Conservation (phyloP, 2,888 invertebrate genomes). For the Lepidocyrtinus sp. region DNA sequence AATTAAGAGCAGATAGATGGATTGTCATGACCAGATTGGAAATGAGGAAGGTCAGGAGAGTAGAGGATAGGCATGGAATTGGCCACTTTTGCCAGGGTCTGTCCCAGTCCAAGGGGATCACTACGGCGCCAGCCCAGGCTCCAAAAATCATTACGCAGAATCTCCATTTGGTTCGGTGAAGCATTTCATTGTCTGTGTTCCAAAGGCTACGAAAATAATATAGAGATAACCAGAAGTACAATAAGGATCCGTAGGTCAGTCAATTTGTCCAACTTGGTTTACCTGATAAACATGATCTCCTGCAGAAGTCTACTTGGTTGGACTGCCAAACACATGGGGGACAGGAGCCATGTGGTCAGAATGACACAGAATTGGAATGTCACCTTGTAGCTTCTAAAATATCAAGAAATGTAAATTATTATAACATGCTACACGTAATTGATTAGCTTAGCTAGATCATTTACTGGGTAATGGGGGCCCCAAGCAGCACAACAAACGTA, state of each 20-base stretch:
- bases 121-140: slow-evolving; percentile 87
- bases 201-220: slow-evolving; percentile 54
- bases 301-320: slow-evolving; percentile 59
- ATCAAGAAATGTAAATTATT: no score
- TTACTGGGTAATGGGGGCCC: slow-evolving; percentile 67
- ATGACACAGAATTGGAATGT: slow-evolving; percentile 67
- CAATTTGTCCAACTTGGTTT: neutral
- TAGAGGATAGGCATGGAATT: slow-evolving; percentile 64
- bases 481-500: slow-evolving; percentile 64
- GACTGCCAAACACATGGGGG: slow-evolving; percentile 64
- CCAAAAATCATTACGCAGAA: slow-evolving; percentile 78
- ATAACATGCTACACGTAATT: no score
- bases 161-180: slow-evolving; percentile 65
- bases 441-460: no score
- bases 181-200: slow-evolving; percentile 56
- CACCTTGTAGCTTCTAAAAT: slow-evolving; percentile 60
- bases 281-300: slow-evolving; percentile 67
- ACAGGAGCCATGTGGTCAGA: slow-evolving; percentile 60
- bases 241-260: neutral
- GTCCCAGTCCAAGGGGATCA: slow-evolving; percentile 93
- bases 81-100: slow-evolving; percentile 79
- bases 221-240: no score
- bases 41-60: slow-evolving; percentile 40
- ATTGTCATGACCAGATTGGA: slow-evolving; percentile 58
- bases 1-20: slow-evolving; percentile 49